Percentiles rank a stretch among this genome's conserved stretches.
Evolutionary conservation across 1,140 invertebrate genomes (phyloP).

Genomic region (Dendroctonus valens): DNA sequence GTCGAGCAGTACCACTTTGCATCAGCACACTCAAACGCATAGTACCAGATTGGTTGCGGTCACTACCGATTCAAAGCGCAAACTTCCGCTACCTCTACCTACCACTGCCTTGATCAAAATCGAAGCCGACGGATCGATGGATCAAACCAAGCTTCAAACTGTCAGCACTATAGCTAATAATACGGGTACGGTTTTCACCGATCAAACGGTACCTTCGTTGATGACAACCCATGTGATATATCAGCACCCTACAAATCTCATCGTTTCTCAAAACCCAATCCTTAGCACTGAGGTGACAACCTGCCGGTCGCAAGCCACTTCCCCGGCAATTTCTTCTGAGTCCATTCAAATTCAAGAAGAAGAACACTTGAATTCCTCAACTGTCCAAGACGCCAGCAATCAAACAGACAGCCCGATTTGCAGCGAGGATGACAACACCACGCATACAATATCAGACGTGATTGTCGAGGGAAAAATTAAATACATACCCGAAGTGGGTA

Average conservation of each 20-base stretch:
- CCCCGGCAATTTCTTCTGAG: constrained; percentile 60
- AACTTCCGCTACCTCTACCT: constrained; percentile 61
- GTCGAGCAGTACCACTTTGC: constrained; percentile 53
- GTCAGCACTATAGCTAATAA: constrained; percentile 54
- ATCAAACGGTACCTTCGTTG: constrained; percentile 44
- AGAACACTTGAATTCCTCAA: constrained; percentile 35
- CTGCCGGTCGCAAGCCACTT: constrained; percentile 59
- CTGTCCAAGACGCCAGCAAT: constrained; percentile 75
- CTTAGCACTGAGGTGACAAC: constrained; percentile 41
- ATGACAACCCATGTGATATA: constrained; percentile 57
- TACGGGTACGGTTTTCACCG: constrained; percentile 52
- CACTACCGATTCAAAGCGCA: constrained; percentile 58
- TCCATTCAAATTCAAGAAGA: constrained; percentile 46
- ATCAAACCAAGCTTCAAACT: constrained; percentile 60
- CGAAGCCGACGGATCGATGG: constrained; percentile 57
- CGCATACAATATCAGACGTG: constrained; percentile 36
- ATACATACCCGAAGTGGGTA: constrained; percentile 3
- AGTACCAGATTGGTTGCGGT: constrained; percentile 59
- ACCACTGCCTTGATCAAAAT: constrained; percentile 64
- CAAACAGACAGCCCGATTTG: constrained; percentile 69
- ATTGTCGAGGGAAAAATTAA: constrained; percentile 32
- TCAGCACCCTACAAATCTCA: constrained; percentile 53
- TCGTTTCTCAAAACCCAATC: constrained; percentile 43
- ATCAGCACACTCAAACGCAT: constrained; percentile 61
- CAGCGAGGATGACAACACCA: constrained; percentile 54